phyloP scores from a whole-genome alignment of 2,888 invertebrate species.

The Luffia ferchaultella region DNA sequence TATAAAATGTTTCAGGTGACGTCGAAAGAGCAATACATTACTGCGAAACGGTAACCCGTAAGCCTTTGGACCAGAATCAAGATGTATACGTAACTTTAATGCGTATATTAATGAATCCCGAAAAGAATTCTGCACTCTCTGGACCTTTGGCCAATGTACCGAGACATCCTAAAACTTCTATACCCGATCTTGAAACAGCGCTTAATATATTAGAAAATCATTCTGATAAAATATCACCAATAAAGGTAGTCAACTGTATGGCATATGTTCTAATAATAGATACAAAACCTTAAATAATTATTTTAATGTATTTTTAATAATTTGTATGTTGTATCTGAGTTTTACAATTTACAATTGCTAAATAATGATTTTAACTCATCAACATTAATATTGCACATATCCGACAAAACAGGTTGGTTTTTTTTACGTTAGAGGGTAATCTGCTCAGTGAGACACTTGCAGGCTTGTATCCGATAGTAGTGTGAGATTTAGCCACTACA shows the following conservation, averaged over 20 bases:
- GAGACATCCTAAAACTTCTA: slow-evolving; percentile 67
- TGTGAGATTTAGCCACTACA: too few species aligned
- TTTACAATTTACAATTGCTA: too few species aligned
- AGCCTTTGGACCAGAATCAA: slow-evolving; percentile 33
- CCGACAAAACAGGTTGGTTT: too few species aligned
- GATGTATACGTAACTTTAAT: slow-evolving; percentile 72
- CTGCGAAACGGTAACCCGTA: slow-evolving; percentile 75
- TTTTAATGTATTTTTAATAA: too few species aligned
- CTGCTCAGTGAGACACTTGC: too few species aligned
- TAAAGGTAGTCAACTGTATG: slow-evolving; percentile 70
- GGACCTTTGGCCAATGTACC: slow-evolving; percentile 54
- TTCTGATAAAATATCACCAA: slow-evolving; percentile 84
- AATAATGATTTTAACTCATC: too few species aligned
- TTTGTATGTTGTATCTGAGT: too few species aligned
- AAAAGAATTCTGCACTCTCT: slow-evolving; percentile 28
- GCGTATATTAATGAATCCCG: slow-evolving; percentile 52
- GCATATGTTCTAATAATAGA: too few species aligned
- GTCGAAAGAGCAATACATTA: slow-evolving; percentile 84
- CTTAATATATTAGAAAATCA: slow-evolving; percentile 83
- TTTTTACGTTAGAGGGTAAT: too few species aligned
- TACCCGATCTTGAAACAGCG: slow-evolving; percentile 82
- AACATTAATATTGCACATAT: too few species aligned
- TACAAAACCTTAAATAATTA: too few species aligned
- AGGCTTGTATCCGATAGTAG: too few species aligned
- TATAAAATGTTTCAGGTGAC: slow-evolving; percentile 75